phyloP scores from a whole-genome alignment of 2,888 invertebrate genomes.

The Morpho helenor region DNA sequence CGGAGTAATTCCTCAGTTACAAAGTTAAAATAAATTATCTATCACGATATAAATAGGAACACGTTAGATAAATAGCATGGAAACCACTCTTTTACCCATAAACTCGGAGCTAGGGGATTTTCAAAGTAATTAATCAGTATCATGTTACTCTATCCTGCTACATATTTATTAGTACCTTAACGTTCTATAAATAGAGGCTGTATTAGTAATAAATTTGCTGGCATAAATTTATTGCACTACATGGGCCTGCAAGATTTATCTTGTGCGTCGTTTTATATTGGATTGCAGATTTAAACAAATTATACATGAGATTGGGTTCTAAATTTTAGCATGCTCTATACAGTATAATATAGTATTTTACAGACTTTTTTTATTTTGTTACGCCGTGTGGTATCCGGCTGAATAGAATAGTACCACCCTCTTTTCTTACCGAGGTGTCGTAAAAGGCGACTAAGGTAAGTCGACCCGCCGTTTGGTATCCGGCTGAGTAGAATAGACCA shows the following conservation, averaged over 20 bases:
- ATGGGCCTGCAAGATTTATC: conserved; percentile 10
- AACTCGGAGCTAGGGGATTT: conserved; percentile 15
- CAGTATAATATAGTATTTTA: no score
- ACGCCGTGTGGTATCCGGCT: no score
- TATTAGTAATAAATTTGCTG: conserved; percentile 2
- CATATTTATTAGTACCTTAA: conserved; percentile 8
- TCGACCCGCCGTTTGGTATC: no score
- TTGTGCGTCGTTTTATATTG: conserved; percentile 9
- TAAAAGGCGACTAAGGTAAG: no score
- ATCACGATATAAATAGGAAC: no score
- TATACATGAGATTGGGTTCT: neutral
- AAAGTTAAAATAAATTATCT: no score
- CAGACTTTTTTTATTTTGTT: no score
- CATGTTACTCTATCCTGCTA: conserved; percentile 14
- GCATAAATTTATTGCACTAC: conserved; percentile 4
- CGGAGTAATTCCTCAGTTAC: no score
- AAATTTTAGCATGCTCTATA: no score
- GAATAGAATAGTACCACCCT: no score
- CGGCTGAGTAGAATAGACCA: no score
- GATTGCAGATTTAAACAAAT: conserved; percentile 14
- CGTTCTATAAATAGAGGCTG: neutral
- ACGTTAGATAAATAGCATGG: conserved; percentile 3
- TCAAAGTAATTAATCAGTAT: conserved; percentile 20
- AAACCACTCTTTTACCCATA: conserved; percentile 11
- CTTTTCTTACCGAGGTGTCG: no score